phyloP scores from a whole-genome alignment of 2,888 invertebrate genomes.

The Cheilosia urbana region DNA sequence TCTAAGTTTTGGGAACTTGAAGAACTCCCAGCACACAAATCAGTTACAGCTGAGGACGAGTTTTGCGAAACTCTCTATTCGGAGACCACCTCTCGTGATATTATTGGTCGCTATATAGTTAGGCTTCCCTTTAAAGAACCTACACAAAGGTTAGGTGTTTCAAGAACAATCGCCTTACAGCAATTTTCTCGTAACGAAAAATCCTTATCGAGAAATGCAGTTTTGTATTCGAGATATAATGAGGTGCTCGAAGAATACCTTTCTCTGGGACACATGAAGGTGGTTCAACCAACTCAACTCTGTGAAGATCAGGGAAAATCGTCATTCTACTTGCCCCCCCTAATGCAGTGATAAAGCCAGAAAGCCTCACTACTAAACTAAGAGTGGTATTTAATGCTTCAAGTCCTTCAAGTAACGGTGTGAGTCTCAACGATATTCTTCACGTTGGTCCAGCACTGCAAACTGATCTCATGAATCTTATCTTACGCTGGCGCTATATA shows the following conservation, averaged over 20 bases:
- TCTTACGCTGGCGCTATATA: neutral
- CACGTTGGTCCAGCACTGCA: neutral
- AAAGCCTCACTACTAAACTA: slow-evolving; percentile 8
- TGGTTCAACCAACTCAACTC: neutral
- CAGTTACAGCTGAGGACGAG: too few relatives aligned
- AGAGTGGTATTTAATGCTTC: slow-evolving; percentile 12
- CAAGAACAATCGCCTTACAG: neutral
- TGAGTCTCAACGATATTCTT: neutral
- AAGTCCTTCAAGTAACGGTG: neutral
- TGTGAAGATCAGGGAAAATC: neutral
- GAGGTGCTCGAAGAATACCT: neutral
- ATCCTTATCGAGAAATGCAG: neutral
- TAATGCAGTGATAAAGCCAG: neutral
- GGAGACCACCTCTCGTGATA: too few relatives aligned
- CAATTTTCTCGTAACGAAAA: neutral
- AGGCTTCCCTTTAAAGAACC: too few relatives aligned
- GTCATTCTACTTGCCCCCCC: neutral
- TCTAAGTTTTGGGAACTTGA: too few relatives aligned
- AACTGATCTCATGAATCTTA: neutral
- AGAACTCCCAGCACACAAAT: too few relatives aligned
- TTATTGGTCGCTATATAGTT: too few relatives aligned
- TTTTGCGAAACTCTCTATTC: too few relatives aligned
- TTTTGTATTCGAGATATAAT: neutral
- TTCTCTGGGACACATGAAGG: neutral
- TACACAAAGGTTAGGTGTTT: too few relatives aligned